These are phyloP conservation scores for Stratiolaelaps scimitus DNA, from an alignment of 1,140 invertebrate genomes.

Conservation along the genomic window DNA sequence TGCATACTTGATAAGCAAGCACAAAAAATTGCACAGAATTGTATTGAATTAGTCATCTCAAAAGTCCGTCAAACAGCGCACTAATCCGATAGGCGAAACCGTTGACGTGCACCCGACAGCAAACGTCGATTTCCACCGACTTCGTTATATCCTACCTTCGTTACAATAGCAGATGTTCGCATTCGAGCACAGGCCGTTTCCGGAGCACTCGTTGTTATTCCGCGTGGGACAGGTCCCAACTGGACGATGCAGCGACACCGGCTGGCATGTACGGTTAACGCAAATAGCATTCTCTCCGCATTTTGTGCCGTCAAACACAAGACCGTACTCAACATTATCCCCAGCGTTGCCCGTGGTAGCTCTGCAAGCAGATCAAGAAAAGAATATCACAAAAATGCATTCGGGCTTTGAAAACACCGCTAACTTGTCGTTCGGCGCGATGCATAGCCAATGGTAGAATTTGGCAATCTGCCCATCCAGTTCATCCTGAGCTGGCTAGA, in stretches of 20 bases:
- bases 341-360: slow-evolving; percentile 54
- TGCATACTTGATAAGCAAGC: too few species aligned
- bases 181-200: slow-evolving; percentile 77
- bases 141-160: slow-evolving; percentile 68
- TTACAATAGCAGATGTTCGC: slow-evolving; percentile 80
- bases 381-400: background rate
- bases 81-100: too few species aligned
- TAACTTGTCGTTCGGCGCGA: too few species aligned
- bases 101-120: too few species aligned
- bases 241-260: background rate
- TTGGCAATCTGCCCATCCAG: too few species aligned
- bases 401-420: too few species aligned
- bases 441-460: too few species aligned
- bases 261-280: slow-evolving; percentile 71
- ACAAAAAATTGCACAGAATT: too few species aligned
- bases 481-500: too few species aligned
- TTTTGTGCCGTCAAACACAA: slow-evolving; percentile 76
- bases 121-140: too few species aligned
- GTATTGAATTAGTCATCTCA: too few species aligned
- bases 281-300: slow-evolving; percentile 78
- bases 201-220: slow-evolving; percentile 59
- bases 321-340: slow-evolving; percentile 54
- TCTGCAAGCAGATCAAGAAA: slow-evolving; percentile 44
- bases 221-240: background rate
- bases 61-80: too few species aligned